phyloP scores from a whole-genome alignment of 2,797 vertebrate species.

The Lateolabrax maculatus region DNA sequence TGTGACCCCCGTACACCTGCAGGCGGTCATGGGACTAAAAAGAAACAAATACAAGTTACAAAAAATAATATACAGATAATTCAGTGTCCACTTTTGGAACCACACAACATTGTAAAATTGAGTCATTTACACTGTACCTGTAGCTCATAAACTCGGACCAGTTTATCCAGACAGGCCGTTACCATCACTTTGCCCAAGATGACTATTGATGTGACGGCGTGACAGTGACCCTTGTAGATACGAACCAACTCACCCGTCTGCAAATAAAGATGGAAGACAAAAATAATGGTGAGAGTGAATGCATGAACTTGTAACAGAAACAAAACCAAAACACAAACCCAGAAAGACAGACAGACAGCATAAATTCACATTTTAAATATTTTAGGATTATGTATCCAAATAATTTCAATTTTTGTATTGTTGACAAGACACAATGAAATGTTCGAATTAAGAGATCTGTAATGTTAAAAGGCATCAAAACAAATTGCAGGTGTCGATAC shows the following conservation, averaged over 20 bases:
- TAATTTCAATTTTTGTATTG: not conserved
- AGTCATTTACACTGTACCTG: slow-evolving; percentile 60
- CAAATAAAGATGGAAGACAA: not conserved
- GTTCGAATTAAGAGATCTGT: not conserved
- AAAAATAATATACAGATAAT: not conserved
- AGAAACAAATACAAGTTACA: not conserved
- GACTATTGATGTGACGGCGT: slow-evolving; percentile 93
- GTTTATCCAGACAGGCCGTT: slow-evolving; percentile 94
- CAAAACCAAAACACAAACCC: not conserved
- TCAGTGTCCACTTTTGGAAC: not conserved
- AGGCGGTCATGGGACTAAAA: slow-evolving; percentile 93
- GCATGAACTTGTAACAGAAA: not conserved
- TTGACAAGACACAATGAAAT: not conserved
- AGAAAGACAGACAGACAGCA: not conserved
- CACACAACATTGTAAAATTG: too few species aligned
- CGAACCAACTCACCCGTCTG: slow-evolving; percentile 95
- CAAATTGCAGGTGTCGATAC: not conserved
- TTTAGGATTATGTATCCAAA: not conserved
- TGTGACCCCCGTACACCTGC: slow-evolving; percentile 97
- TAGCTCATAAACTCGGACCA: slow-evolving; percentile 94
- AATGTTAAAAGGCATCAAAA: not conserved
- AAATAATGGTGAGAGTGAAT: not conserved
- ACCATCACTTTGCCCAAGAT: slow-evolving; percentile 98
- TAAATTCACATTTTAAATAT: not conserved
- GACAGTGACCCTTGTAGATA: slow-evolving; percentile 96